Percentiles rank a stretch among this genome's conserved stretches.
phyloP scores from a whole-genome alignment of 2,888 invertebrate species.

The Diarsia mendica region DNA sequence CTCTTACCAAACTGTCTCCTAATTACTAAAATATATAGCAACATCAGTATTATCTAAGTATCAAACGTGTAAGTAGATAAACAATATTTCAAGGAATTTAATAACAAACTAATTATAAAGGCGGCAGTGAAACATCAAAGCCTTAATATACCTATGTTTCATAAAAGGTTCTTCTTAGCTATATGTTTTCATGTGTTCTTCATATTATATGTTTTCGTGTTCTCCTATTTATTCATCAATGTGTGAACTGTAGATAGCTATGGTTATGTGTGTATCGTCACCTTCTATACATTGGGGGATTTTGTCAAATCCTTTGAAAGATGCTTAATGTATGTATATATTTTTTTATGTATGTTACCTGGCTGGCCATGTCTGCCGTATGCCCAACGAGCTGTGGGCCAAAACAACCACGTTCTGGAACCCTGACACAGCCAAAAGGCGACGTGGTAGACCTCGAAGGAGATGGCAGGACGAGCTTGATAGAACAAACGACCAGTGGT shows the following conservation, averaged over 20 bases:
- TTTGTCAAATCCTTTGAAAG: neutral
- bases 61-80: conserved; percentile 53
- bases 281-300: neutral
- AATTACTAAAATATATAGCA: conserved; percentile 43
- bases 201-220: conserved; percentile 33
- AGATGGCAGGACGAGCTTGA: too few species aligned
- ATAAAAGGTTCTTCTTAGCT: conserved; percentile 56
- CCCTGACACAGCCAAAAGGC: too few species aligned
- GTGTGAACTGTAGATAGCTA: neutral
- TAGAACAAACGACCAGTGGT: too few species aligned
- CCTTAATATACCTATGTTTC: conserved; percentile 59
- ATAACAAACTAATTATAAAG: conserved; percentile 72
- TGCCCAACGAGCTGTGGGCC: too few species aligned
- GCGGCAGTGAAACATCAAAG: conserved; percentile 71
- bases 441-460: too few species aligned
- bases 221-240: neutral
- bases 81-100: conserved; percentile 67
- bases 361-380: too few species aligned
- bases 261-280: neutral
- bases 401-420: too few species aligned
- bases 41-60: conserved; percentile 42
- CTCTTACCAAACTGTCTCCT: conserved; percentile 20
- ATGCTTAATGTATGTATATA: too few species aligned
- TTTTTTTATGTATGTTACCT: too few species aligned
- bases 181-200: conserved; percentile 28